Evolutionary conservation across 2,888 invertebrate species (phyloP), one percentile per base, ranked within the genome.

Genomic region (Bombyx huttoni): DNA sequence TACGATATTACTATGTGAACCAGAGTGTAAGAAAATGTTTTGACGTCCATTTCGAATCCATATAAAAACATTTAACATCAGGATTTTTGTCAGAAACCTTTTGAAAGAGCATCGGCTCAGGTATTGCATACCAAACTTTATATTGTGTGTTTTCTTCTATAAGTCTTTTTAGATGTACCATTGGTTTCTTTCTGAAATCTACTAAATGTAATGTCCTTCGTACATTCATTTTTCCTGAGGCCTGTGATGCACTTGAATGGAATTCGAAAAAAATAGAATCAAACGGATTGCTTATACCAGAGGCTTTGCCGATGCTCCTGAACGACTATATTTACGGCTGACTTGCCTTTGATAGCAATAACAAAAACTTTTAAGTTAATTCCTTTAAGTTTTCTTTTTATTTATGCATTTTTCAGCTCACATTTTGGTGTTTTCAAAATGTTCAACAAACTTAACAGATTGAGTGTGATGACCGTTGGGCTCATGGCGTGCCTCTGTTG

Each of bases 41-140:
- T 85, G 81, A 85, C 84, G 87, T 80, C 71, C 58, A 63, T 54
- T 51, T 57, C 51, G 53, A 46, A 49, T 62, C 76, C 75, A 75
- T 83, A 85, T 84, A 86, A 80, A 79, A 77, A 68, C 69, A 63
- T 58, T 64, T 64, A 58, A 53, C 58, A 49, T 34, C 48, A 46
- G 45, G 54, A 58, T 58, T 55, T 57, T 53, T 54, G 55, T 57
- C 75, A 80, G 67, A 78, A 65, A 61, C 59, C 58, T 63, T n/a
- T 62, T 58, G 58, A 58, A 64, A 58, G 52, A 58, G 61, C 63
- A 64, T 62, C 58, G 52, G 61, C 64, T 50, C 68, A 73, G 75
- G 68, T 69, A 56, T 34, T 24, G 24, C 24, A 24, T 24, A 24
- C 24, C 24, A 24, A 24, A 24, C 24, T 24, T 24, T 24, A 24